Evolutionary conservation across 2,113 vertebrate genomes (phyloP), one percentile per base, ranked within the genome.

Genomic region (Burhinus bistriatus): DNA sequence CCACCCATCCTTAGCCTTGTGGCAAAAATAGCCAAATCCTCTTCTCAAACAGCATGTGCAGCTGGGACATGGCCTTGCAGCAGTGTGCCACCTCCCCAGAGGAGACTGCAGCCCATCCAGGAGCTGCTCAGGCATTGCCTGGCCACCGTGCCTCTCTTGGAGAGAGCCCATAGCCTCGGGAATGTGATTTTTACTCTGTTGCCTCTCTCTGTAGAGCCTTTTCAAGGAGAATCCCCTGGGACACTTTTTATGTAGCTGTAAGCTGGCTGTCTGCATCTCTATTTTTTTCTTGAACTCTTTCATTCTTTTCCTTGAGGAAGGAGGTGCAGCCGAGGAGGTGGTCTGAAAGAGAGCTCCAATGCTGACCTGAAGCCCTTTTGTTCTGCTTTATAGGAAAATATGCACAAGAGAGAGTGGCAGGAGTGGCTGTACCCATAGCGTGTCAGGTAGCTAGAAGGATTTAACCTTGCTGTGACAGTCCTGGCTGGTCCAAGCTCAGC

Each of bases 281-380:
- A 3, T 49, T 49, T 88, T 64, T 55, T 61, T 22, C 16, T 44
- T 4, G 1, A 61, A 42, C 9, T 32, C 29, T 40, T 58, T 38
- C 34, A 64, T n/a, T 36, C 38, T 72, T 45, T 42, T 4, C 6
- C 26, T 73, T 51, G 69, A 78, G 11, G n/a, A 70, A 89, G 72
- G 51, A 84, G 69, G 68, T 5, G 3, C 40, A 81, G 64, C 55
- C 0, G 9, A 92, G 20, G 51, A 87, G 32, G 49, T 71, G 65
- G 18, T 79, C 73, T 96, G 81, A 89, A 87, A 91, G 78, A 62
- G 51, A 6, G 3, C 86, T 95, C 57, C 1, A 3, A 5, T 69
- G 22, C 70, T 94, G 93, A 85, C 81, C 89, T 91, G 49, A 89
- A 89, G 78, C 58, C 84, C 40, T 87, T 94, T 54, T 66, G 57